Conservation (phyloP, 2,888 invertebrate species). For the Drosophila mercatorum region DNA sequence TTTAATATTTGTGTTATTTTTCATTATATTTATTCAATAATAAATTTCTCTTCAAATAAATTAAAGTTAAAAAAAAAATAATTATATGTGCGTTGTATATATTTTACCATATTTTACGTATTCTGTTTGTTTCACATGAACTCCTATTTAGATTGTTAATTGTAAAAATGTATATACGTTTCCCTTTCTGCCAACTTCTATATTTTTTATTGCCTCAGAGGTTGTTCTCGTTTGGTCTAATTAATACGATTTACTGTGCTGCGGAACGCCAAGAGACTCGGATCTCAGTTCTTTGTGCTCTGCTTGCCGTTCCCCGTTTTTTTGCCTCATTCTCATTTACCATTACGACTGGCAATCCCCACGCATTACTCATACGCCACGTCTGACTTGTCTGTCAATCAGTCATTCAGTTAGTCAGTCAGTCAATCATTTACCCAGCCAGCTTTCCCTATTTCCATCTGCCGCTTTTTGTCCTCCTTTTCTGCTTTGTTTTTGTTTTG, state of each 20-base stretch:
- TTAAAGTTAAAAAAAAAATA: no score
- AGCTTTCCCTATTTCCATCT: constrained; percentile 32
- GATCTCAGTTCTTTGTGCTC: constrained; percentile 7
- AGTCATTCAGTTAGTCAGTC: constrained; percentile 47
- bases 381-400: constrained; percentile 38
- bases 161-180: no score
- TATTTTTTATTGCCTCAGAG: constrained; percentile 60
- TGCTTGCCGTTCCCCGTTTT: background rate
- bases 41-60: no score
- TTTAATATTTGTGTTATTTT: background rate
- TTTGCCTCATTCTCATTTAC: background rate
- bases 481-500: constrained; percentile 37
- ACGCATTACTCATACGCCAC: constrained; percentile 62
- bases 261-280: background rate
- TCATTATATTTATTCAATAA: no score
- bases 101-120: no score
- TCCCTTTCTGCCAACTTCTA: constrained; percentile 11
- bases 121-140: no score
- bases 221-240: constrained; percentile 59
- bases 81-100: no score
- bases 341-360: constrained; percentile 8
- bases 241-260: constrained; percentile 48
- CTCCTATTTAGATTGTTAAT: no score
- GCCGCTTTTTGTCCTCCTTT: constrained; percentile 21
- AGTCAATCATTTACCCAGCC: constrained; percentile 38